phyloP scores from a whole-genome alignment of 2,888 invertebrate genomes.

The Dinocampus coccinellae region DNA sequence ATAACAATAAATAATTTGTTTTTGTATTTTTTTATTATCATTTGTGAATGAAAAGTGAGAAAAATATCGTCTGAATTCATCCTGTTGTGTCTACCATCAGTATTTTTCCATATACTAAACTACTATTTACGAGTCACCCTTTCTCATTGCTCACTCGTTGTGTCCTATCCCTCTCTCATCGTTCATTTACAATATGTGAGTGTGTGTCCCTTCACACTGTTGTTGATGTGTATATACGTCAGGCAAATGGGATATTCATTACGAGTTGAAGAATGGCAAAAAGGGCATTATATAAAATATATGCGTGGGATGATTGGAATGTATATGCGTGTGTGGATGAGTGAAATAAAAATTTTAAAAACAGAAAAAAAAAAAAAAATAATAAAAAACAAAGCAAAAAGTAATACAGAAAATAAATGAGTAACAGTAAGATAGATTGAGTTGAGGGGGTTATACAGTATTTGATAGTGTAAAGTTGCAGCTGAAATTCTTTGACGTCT shows the following conservation, averaged over 20 bases:
- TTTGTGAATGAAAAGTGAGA: no score
- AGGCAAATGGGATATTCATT: conserved; percentile 40
- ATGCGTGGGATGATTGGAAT: conserved; percentile 28
- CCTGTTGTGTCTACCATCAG: conserved; percentile 21
- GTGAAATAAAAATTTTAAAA: no score
- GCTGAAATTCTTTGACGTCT: conserved; percentile 31
- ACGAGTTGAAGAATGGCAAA: conserved; percentile 40
- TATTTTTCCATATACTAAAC: conserved; percentile 7
- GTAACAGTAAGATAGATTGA: no score
- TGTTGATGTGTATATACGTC: neutral
- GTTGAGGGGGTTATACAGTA: neutral
- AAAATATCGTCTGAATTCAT: conserved; percentile 6
- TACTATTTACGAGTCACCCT: conserved; percentile 26
- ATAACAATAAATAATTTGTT: no score
- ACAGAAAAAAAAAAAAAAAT: neutral
- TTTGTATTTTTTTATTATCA: no score
- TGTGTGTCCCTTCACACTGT: conserved; percentile 14
- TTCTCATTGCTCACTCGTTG: conserved; percentile 16
- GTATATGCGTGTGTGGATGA: conserved; percentile 33
- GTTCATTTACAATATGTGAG: neutral
- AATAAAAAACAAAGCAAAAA: neutral
- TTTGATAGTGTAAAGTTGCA: conserved; percentile 13
- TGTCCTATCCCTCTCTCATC: neutral
- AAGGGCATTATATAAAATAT: conserved; percentile 29
- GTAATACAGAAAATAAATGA: no score